Percentiles rank a stretch among this genome's conserved stretches.
Conservation (phyloP, 2,113 vertebrate species). For the Kryptolebias marmoratus region DNA sequence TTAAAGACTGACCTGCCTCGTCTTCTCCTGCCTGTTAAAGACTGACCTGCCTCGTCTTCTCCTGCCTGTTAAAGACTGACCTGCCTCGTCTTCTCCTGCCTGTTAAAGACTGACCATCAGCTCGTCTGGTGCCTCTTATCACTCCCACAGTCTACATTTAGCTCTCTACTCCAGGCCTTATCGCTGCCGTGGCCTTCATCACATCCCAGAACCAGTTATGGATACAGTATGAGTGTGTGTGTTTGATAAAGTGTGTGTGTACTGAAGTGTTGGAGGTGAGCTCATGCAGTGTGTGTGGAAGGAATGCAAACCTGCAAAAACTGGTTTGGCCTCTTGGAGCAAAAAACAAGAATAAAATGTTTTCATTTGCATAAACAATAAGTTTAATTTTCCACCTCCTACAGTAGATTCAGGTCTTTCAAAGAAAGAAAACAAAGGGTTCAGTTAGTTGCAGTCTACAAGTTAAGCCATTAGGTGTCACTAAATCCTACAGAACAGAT, state of each 20-base stretch:
- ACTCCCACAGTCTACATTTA: constrained; percentile 60
- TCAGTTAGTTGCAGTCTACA: not conserved
- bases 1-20: not conserved
- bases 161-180: constrained; percentile 64
- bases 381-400: not conserved
- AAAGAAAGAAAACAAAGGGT: not conserved
- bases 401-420: too few species aligned
- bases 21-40: too few species aligned
- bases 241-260: constrained; percentile 14
- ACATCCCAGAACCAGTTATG: constrained; percentile 8
- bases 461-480: not conserved
- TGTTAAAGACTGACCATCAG: constrained; percentile 12
- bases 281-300: constrained; percentile 42
- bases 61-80: not conserved
- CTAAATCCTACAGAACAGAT: too few species aligned
- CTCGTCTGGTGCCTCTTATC: constrained; percentile 56
- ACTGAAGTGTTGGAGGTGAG: constrained; percentile 27
- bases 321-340: not conserved
- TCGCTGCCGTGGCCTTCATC: constrained; percentile 41
- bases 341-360: not conserved
- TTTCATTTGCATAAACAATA: not conserved
- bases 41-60: not conserved
- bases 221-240: constrained; percentile 24
- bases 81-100: not conserved
- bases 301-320: constrained; percentile 36